Conservation (phyloP, 2,113 vertebrate species). For the Dipodomys merriami region DNA sequence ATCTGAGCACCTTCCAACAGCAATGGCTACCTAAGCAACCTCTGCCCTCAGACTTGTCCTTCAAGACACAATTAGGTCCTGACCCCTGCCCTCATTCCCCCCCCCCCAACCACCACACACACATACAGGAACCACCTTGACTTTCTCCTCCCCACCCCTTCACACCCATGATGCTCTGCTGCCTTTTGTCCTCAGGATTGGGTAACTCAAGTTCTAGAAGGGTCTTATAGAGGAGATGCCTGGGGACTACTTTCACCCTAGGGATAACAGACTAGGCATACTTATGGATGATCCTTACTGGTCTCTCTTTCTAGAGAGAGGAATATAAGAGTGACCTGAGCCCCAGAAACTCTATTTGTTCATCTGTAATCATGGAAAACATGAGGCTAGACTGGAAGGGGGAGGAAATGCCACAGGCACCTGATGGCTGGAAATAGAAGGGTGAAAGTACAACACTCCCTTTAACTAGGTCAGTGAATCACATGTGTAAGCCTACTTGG, state of each 20-base stretch:
- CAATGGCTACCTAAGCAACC: neutral
- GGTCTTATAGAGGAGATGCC: neutral
- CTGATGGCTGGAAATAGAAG: neutral
- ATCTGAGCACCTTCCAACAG: neutral
- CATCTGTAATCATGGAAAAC: neutral
- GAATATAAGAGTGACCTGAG: neutral
- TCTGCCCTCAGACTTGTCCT: neutral
- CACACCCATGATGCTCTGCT: neutral
- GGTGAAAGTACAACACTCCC: neutral
- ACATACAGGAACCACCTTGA: neutral
- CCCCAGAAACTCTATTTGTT: neutral
- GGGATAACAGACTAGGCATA: neutral
- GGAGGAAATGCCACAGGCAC: neutral
- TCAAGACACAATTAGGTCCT: neutral
- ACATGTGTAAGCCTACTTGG: no score
- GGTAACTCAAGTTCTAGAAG: neutral
- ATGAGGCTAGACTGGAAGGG: neutral
- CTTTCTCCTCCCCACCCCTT: no score
- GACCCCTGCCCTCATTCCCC: neutral
- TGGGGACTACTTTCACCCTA: neutral
- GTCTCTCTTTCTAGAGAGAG: neutral
- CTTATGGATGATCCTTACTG: neutral
- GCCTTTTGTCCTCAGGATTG: neutral
- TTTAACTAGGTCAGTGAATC: neutral
- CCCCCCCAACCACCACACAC: neutral